Percentiles rank a stretch among this genome's conserved stretches.
phyloP scores from a whole-genome alignment of 1,140 invertebrate genomes.

The Bombyx mori region DNA sequence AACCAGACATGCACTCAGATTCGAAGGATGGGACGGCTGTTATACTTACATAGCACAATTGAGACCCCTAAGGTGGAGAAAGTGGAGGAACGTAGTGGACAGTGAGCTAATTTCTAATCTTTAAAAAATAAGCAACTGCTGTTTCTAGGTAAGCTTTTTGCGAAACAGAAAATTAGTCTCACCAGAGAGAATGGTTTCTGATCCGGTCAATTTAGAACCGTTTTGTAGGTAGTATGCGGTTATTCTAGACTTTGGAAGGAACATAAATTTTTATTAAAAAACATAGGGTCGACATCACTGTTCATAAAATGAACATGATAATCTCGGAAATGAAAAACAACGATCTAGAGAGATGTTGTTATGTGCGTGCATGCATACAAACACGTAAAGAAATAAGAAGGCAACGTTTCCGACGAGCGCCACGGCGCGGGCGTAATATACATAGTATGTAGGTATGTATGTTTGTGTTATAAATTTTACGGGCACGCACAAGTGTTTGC shows the following conservation, averaged over 20 bases:
- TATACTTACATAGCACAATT: no score
- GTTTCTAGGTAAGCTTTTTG: not conserved
- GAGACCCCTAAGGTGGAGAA: no score
- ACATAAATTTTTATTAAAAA: no score
- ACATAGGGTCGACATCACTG: no score
- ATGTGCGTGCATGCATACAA: constrained; percentile 13
- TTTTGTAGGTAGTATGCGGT: not conserved
- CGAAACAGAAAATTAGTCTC: not conserved
- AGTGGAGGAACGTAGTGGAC: no score
- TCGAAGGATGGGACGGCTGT: no score
- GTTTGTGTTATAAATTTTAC: constrained; percentile 53
- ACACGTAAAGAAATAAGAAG: constrained; percentile 35
- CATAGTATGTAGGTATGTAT: constrained; percentile 25
- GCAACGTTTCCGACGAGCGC: constrained; percentile 38
- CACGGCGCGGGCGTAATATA: constrained; percentile 17
- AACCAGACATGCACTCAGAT: no score
- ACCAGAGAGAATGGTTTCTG: not conserved
- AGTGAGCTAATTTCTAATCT: no score
- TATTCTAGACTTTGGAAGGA: no score
- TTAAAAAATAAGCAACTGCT: no score
- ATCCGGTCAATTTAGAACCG: not conserved
- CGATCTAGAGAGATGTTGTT: constrained; percentile 1
- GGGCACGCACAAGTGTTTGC: constrained; percentile 43
- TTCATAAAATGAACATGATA: constrained; percentile 3
- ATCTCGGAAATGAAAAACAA: constrained; percentile 1